Percentiles rank a stretch among this genome's conserved stretches.
phyloP scores from a whole-genome alignment of 2,797 vertebrate genomes.

The Rhabdophis nuchalis region DNA sequence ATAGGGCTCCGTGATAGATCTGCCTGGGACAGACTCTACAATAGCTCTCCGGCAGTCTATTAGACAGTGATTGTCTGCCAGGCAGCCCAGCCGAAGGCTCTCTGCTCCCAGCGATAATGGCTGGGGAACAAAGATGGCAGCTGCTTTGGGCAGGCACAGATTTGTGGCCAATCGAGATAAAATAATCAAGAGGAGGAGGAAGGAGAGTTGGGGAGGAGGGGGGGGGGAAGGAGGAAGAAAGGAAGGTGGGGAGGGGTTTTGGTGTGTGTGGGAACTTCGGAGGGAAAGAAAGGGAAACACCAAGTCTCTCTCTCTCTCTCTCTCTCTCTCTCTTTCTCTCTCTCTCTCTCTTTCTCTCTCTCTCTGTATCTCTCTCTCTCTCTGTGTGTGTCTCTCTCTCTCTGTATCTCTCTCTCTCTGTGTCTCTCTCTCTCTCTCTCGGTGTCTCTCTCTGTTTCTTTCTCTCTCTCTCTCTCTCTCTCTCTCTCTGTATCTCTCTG shows the following conservation, averaged over 20 bases:
- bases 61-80: conserved; percentile 70
- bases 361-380: too few species aligned
- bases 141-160: conserved; percentile 70
- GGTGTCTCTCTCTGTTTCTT: too few species aligned
- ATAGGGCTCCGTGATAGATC: conserved; percentile 65
- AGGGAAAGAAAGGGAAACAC: conserved; percentile 16
- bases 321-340: too few species aligned
- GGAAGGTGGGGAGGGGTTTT: not conserved
- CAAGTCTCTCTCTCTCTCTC: too few species aligned
- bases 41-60: conserved; percentile 70
- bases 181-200: conserved; percentile 71
- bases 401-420: too few species aligned
- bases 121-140: conserved; percentile 74
- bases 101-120: conserved; percentile 70
- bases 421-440: too few species aligned
- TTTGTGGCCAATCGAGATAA: conserved; percentile 75
- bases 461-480: too few species aligned
- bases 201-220: conserved; percentile 17
- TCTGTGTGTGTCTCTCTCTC: too few species aligned
- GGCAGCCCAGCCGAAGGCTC: conserved; percentile 57
- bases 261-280: not conserved
- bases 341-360: too few species aligned
- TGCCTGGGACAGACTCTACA: conserved; percentile 60
- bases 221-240: not conserved
- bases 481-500: too few species aligned